Percentiles rank a stretch among this genome's conserved stretches.
Conservation (phyloP, 2,797 vertebrate species). For the Anolis apletophallus region DNA sequence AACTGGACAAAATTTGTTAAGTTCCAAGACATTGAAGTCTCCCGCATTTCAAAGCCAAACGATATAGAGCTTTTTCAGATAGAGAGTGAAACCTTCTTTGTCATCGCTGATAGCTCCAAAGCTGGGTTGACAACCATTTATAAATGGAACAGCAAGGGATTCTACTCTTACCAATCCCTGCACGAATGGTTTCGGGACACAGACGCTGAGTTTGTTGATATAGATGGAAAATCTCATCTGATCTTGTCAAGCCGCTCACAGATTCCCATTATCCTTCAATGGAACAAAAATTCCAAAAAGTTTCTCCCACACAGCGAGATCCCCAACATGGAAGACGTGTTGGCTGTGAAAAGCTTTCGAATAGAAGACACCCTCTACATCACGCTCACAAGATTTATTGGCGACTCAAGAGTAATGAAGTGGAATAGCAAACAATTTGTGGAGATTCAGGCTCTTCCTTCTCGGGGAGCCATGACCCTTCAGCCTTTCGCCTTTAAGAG, state of each 20-base stretch:
- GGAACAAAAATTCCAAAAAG: conserved; percentile 92
- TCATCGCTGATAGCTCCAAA: conserved; percentile 98
- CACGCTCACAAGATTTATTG: conserved; percentile 94
- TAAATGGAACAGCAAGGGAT: conserved; percentile 97
- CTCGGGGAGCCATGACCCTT: conserved; percentile 95
- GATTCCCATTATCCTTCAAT: conserved; percentile 96
- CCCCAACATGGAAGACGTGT: conserved; percentile 96
- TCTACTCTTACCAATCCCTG: conserved; percentile 96
- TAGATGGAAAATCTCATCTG: conserved; percentile 93
- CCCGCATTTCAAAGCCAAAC: conserved; percentile 97
- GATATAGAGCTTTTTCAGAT: conserved; percentile 97
- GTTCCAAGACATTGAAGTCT: conserved; percentile 97
- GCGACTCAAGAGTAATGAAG: conserved; percentile 93
- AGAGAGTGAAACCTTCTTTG: conserved; percentile 91
- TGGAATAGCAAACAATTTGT: conserved; percentile 94
- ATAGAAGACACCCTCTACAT: conserved; percentile 92
- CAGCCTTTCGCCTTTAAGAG: conserved; percentile 95
- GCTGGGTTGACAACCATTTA: conserved; percentile 96
- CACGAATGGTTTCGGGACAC: conserved; percentile 99
- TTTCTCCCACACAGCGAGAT: conserved; percentile 92
- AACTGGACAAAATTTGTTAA: conserved; percentile 97
- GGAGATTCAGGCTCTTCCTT: conserved; percentile 94
- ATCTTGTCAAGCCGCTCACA: conserved; percentile 96
- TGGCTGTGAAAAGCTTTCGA: conserved; percentile 93
- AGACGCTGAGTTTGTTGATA: conserved; percentile 91